A percentile compares a stretch with the other conserved stretches of the same genome.
phyloP scores from a whole-genome alignment of 1,140 invertebrate species.

The Trachymyrmex septentrionalis region DNA sequence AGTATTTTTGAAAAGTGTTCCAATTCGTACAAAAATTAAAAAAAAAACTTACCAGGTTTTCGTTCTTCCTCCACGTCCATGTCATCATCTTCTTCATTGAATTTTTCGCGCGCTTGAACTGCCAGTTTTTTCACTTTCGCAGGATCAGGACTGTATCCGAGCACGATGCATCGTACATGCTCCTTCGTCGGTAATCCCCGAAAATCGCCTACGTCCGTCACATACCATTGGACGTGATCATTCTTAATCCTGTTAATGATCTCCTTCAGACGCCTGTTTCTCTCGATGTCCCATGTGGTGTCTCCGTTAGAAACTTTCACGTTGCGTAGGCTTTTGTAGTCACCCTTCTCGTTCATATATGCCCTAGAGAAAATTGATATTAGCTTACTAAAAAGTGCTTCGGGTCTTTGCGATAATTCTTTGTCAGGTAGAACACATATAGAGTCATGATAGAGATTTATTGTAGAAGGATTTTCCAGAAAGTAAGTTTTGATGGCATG shows the following conservation, averaged over 20 bases:
- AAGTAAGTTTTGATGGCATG: no score
- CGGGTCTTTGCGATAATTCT: neutral
- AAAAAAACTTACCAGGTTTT: neutral
- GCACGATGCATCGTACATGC: conserved; percentile 80
- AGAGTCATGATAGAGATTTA: no score
- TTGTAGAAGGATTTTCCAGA: no score
- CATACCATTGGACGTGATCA: conserved; percentile 78
- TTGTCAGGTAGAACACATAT: no score
- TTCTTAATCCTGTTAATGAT: conserved; percentile 76
- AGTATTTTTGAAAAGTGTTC: no score
- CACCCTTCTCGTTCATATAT: conserved; percentile 79
- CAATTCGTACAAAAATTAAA: no score
- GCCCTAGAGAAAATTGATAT: conserved; percentile 63
- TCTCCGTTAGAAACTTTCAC: conserved; percentile 71
- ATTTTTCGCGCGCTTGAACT: conserved; percentile 74
- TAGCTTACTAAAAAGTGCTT: neutral
- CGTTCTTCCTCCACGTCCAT: conserved; percentile 39
- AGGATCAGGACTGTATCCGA: conserved; percentile 82
- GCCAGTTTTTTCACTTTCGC: conserved; percentile 81
- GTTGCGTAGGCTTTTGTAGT: conserved; percentile 78
- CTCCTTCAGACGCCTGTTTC: conserved; percentile 79
- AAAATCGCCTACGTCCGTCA: conserved; percentile 78
- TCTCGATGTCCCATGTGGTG: conserved; percentile 83
- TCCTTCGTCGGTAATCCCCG: conserved; percentile 81
- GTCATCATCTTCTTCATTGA: conserved; percentile 48